Conservation (phyloP, 2,888 invertebrate species). For the Philhelius pedissequus region DNA sequence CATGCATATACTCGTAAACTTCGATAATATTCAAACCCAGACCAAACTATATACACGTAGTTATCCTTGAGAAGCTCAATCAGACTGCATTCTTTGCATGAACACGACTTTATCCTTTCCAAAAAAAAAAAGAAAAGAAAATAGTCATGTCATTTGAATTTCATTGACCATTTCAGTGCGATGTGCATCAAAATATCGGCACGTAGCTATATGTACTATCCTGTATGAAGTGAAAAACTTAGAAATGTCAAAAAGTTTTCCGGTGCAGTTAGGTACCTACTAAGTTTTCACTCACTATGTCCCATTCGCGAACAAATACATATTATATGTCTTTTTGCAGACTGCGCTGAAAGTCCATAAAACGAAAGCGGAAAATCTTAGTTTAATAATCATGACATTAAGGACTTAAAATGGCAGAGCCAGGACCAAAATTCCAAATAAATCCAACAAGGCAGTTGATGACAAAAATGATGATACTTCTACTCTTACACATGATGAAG, state of each 20-base stretch:
- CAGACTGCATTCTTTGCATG: slow-evolving; percentile 1
- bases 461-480: slow-evolving; percentile 3
- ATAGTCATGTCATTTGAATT: slow-evolving; percentile 12
- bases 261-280: not conserved
- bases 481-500: slow-evolving; percentile 7
- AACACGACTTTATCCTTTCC: not conserved
- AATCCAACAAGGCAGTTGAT: slow-evolving; percentile 4
- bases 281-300: not conserved
- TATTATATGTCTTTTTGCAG: not conserved
- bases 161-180: slow-evolving; percentile 49
- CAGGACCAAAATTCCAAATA: not conserved
- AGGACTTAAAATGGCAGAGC: not conserved
- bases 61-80: not conserved
- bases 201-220: not conserved
- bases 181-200: not conserved
- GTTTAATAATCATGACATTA: slow-evolving; percentile 62
- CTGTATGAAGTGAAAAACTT: slow-evolving; percentile 28
- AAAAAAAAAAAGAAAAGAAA: not conserved
- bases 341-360: slow-evolving; percentile 41
- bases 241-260: slow-evolving; percentile 44
- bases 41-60: not conserved
- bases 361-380: slow-evolving; percentile 59
- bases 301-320: not conserved
- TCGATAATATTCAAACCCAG: not conserved
- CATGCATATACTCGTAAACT: too few relatives aligned